phyloP scores from a whole-genome alignment of 2,797 vertebrate species.

The Distichodus sexfasciatus region DNA sequence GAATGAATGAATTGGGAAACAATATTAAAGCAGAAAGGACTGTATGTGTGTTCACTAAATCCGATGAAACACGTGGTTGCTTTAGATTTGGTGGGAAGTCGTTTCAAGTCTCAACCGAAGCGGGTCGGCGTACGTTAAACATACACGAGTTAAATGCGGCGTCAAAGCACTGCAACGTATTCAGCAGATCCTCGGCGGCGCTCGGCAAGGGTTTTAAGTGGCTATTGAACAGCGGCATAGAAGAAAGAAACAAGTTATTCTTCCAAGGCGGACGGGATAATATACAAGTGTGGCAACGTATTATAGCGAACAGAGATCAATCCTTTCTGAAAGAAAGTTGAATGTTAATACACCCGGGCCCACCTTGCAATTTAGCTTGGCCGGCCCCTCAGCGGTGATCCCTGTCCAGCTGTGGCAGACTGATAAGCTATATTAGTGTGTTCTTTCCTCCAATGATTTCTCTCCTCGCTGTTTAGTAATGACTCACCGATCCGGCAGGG shows the following conservation, averaged over 20 bases:
- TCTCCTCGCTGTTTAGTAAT: constrained; percentile 64
- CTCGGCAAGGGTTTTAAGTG: constrained; percentile 35
- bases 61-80: too few species aligned
- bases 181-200: constrained; percentile 14
- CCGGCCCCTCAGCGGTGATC: constrained; percentile 51
- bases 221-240: constrained; percentile 37
- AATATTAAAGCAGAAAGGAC: too few species aligned
- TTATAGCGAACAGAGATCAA: constrained; percentile 54
- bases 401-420: constrained; percentile 60
- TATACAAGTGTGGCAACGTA: constrained; percentile 49
- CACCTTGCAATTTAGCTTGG: constrained; percentile 65
- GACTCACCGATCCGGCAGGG: constrained; percentile 60
- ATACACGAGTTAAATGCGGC: too few species aligned
- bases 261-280: constrained; percentile 55
- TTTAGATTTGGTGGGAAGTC: too few species aligned
- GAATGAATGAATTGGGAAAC: too few species aligned
- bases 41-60: too few species aligned
- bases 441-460: constrained; percentile 64
- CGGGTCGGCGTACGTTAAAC: constrained; percentile 24
- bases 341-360: constrained; percentile 62
- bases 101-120: too few species aligned
- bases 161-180: background rate
- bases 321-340: constrained; percentile 58
- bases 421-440: constrained; percentile 69
- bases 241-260: constrained; percentile 41